Percentiles rank a stretch among this genome's conserved stretches.
Conservation (phyloP, 2,797 vertebrate species). For the Remorina albescens region DNA sequence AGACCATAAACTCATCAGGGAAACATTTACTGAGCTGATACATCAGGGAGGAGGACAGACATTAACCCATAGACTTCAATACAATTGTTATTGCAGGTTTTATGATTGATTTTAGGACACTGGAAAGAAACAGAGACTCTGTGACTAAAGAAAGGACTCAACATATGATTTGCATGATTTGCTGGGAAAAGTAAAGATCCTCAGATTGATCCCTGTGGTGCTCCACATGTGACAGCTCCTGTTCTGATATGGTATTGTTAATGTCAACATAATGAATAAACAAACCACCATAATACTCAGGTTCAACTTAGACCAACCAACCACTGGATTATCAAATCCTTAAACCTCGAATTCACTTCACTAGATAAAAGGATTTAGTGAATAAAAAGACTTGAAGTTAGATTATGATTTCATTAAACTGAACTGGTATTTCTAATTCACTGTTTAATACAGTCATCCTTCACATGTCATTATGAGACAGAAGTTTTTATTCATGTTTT, state of each 20-base stretch:
- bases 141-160: too few relatives aligned
- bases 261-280: neutral
- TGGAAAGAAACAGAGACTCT: too few relatives aligned
- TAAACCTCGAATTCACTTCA: neutral
- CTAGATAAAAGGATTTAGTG: neutral
- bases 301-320: neutral
- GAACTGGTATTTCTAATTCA: neutral
- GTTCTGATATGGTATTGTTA: neutral
- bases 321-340: neutral
- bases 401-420: neutral
- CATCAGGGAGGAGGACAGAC: too few relatives aligned
- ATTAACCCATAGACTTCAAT: too few relatives aligned
- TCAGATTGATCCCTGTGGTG: conserved; percentile 1
- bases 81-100: too few relatives aligned
- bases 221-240: neutral
- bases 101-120: too few relatives aligned
- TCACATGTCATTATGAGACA: neutral
- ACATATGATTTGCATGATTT: neutral
- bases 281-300: neutral
- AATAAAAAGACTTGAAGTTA: neutral
- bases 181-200: neutral
- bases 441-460: neutral
- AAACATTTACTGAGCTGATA: too few relatives aligned
- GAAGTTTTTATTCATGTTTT: neutral
- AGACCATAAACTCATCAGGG: too few relatives aligned